Evolutionary conservation across 2,797 vertebrate genomes (phyloP).

Genomic region (Gephyroberyx darwinii): DNA sequence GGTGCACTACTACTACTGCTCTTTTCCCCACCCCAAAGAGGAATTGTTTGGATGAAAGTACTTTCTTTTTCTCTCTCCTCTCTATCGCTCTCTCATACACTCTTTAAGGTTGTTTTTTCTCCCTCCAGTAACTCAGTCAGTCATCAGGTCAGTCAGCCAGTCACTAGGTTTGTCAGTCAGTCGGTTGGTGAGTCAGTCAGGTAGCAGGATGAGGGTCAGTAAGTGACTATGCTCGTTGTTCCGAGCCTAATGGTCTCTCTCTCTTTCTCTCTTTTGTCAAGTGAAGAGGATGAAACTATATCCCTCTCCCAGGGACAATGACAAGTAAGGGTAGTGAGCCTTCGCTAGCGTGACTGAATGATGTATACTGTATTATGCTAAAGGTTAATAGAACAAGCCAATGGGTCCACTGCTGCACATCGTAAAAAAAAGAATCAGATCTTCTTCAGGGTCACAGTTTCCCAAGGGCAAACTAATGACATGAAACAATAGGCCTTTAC

Average conservation of each 20-base stretch:
- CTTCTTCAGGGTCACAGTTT: conserved; percentile 15
- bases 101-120: no score
- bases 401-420: conserved; percentile 26
- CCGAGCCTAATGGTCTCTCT: background rate
- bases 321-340: conserved; percentile 30
- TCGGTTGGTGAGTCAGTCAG: background rate
- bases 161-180: background rate
- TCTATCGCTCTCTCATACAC: no score
- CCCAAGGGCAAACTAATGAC: conserved; percentile 32
- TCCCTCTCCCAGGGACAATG: conserved; percentile 8
- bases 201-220: background rate
- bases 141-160: background rate
- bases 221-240: background rate
- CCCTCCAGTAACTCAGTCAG: no score
- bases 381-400: conserved; percentile 47
- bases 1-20: no score
- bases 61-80: no score
- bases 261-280: background rate
- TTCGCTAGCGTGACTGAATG: conserved; percentile 23
- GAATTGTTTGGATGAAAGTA: no score
- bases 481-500: conserved; percentile 10
- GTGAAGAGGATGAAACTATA: background rate
- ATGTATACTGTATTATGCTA: conserved; percentile 44
- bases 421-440: conserved; percentile 35
- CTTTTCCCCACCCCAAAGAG: no score